Base-by-base conservation (phyloP, 1,140 invertebrate genomes). In the Bombus confusus region DNA sequence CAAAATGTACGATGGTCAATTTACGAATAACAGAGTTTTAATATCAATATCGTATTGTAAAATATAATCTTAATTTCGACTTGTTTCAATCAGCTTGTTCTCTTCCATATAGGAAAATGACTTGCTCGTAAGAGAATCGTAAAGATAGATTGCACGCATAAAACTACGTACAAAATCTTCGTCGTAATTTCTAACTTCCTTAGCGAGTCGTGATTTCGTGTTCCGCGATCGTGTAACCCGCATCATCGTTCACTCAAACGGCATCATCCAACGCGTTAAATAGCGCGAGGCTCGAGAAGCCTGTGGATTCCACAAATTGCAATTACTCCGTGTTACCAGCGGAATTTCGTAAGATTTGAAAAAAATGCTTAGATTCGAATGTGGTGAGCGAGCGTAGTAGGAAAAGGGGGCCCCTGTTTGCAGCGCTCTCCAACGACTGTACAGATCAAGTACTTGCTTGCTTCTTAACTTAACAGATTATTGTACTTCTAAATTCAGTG, bases 391-490 rank as follows among this genome's bases (percentile, higher is more conserved):
- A 15, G 4, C 9, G 72, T 9, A 31, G 72, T 5, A 37, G 3
- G 15, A 25, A 39, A 12, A 34, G 37, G 34, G 73, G 41, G 81
- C 2, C 6, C 43, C 34, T 18, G n/a, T 79, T 80, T 2, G 18
- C n/a, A 3, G 9, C 28, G 62, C 37, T 59, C 76, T n/a, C 18
- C 64, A 39, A 39, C n/a, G 39, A 31, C 10, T 15, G 25, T 59
- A 31, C n/a, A 57, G 83, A 88, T 86, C 78, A 79, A 62, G 76
- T 52, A 64, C 62, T 66, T 57, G 31, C 47, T 57, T 52, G 64
- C 77, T 81, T 74, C 82, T 88, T 77, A 82, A 80, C 74, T 88
- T 80, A 87, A 90, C 52, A 82, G 80, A 86, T 90, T 84, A 82
- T 64, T 57, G 52, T 43, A 72, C 75, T 79, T 80, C n/a, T 80